A percentile compares a stretch with the other conserved stretches of the same genome.
Evolutionary conservation across 2,113 vertebrate genomes (phyloP).

Genomic region (Anolis carolinensis): DNA sequence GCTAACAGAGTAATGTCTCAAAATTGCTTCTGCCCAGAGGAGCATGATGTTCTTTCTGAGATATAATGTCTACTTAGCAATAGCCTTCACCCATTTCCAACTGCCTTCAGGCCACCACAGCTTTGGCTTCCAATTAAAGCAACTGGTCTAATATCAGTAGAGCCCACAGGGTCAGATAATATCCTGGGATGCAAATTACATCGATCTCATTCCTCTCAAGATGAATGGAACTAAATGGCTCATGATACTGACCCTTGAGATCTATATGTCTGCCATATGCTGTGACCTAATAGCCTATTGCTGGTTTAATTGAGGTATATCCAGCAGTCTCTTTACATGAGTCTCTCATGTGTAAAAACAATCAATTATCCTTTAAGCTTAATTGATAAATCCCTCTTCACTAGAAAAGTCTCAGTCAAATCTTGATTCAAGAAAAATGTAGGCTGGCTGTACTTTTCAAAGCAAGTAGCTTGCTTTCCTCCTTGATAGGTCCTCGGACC

Average conservation of each 20-base stretch:
- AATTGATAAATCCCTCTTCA: not conserved
- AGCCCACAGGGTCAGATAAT: not conserved
- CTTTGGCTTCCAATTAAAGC: fast-evolving
- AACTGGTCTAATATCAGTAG: not conserved
- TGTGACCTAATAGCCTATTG: not conserved
- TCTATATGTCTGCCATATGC: not conserved
- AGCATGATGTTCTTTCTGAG: fast-evolving
- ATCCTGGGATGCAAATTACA: not conserved
- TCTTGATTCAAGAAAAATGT: not conserved
- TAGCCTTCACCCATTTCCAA: not conserved
- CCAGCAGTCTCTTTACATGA: not conserved
- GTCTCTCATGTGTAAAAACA: not conserved
- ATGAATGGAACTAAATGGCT: not conserved
- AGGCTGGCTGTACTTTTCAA: not conserved
- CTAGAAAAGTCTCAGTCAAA: not conserved
- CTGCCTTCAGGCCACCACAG: not conserved
- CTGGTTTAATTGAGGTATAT: not conserved
- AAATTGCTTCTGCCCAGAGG: not conserved
- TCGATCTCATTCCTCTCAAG: not conserved
- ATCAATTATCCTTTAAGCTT: not conserved
- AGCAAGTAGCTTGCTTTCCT: not conserved
- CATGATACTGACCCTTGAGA: not conserved
- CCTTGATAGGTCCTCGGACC: not conserved
- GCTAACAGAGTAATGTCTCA: not conserved
- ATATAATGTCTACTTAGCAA: fast-evolving